Evolutionary conservation across 2,888 invertebrate species (phyloP), one percentile per base, ranked within the genome.

Genomic region (Gibbula magus): DNA sequence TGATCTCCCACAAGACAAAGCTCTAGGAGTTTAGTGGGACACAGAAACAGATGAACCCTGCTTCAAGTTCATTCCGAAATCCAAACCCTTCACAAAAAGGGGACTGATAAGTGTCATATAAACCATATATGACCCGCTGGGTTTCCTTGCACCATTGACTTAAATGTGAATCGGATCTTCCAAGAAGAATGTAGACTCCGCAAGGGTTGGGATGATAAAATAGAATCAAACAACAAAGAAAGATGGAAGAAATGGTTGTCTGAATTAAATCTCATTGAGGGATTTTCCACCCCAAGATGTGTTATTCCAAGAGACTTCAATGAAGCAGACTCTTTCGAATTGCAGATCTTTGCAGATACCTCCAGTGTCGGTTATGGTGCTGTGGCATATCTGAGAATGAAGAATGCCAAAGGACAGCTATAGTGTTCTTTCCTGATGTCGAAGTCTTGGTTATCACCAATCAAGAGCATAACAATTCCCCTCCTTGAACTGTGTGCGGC

Each of bases 11-110:
- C n/a, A 56, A 0, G 83, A 84, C n/a, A 75, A 80, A 74, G 66
- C 84, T 16, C 79, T 85, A 20, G 84, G 84, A 8, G 22, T 84
- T 3, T 51, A 29, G 4, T 84, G 84, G 84, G 39, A 70, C 35
- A 53, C n/a, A n/a, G n/a, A n/a, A n/a, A n/a, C n/a, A n/a, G n/a
- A n/a, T n/a, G n/a, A n/a, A n/a, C n/a, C n/a, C 54, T 35, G 76
- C 0, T 83, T 80, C 52, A 66, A 29, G 4, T 54, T 75, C 32
- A 18, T 45, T 0, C 25, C 45, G 2, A 53, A 81, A 35, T 45
- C 75, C n/a, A 54, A 70, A 32, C 61, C 8, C 10, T n/a, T n/a
- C n/a, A n/a, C n/a, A n/a, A n/a, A n/a, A n/a, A n/a, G n/a, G n/a
- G n/a, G n/a, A n/a, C n/a, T n/a, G n/a, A n/a, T n/a, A n/a, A n/a